Conservation (phyloP, 2,113 vertebrate species). For the Myiopsitta monachus region DNA sequence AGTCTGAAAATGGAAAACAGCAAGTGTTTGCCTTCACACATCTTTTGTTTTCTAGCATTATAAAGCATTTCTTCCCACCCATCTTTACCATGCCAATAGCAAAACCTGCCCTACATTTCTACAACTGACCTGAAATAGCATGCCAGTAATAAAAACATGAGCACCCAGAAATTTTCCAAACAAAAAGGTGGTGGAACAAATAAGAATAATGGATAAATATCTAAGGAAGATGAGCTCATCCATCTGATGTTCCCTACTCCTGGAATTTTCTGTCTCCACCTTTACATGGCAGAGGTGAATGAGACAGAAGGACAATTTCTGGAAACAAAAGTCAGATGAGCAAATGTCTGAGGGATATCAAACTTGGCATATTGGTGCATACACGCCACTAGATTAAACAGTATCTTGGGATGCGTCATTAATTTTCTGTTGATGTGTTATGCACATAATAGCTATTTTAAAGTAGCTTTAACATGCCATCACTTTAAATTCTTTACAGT, state of each 20-base stretch:
- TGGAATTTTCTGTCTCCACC: background rate
- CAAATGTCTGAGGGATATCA: background rate
- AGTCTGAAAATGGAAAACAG: background rate
- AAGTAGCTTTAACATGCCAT: background rate
- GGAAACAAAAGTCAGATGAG: background rate
- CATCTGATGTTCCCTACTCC: background rate
- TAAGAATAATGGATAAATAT: background rate
- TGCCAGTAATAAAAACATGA: background rate
- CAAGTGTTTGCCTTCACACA: background rate
- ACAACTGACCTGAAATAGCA: background rate
- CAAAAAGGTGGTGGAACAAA: background rate
- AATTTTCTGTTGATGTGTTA: background rate
- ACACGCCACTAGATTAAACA: background rate
- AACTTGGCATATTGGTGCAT: background rate
- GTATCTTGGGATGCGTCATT: rapidly evolving
- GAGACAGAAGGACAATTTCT: background rate
- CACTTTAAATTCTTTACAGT: background rate
- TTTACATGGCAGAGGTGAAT: background rate
- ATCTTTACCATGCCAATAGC: background rate
- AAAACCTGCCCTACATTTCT: background rate
- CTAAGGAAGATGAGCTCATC: background rate
- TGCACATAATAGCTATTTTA: background rate
- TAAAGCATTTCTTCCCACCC: background rate
- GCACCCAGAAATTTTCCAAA: background rate
- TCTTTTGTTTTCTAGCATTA: background rate